Base-by-base conservation (phyloP, 2,113 vertebrate genomes). In the Parus major region DNA sequence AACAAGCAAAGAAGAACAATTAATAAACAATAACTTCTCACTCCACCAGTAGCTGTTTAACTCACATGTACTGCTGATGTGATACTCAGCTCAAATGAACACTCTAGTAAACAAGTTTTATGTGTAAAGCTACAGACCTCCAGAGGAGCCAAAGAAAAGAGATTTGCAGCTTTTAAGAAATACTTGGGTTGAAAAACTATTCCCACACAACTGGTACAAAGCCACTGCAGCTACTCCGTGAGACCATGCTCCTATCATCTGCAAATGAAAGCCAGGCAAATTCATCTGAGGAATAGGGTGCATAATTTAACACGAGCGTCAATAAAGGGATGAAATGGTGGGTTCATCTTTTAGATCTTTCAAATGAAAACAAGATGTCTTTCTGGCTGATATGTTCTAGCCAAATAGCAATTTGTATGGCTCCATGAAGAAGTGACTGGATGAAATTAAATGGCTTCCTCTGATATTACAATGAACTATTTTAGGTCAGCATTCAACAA, bases 371-470 rank as follows among this genome's bases (percentile, higher is more conserved):
- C 78, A 95, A 92, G 82, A 91, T 92, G 84, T 52, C 65, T 65
- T 85, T 89, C 84, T 94, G 77, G 36, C 15, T 93, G 65, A 63
- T 82, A 44, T 21, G 23, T 35, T 87, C 55, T 72, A 90, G 61
- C 14, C 50, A 91, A 92, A 82, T 18, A 80, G 33, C 68, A 70
- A 85, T 68, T 55, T 55, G 27, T 73, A 57, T 9, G 21, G 27
- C 57, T 92, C 41, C 33, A 8, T 79, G 59, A 75, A 86, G 61
- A 83, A 95, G 55, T 28, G 55, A 85, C 59, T 91, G 81, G 55
- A 86, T 94, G 60, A 96, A 96, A 96, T 86, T 24, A 88, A 93
- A 70, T 46, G 14, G 39, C 75, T 88, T 94, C 82, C 88, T 93
- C 88, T 88, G 75, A 86, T 91, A 61, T 31, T 35, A 88, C 71